Conservation (phyloP, 2,797 vertebrate species). For the Sebastes glaucus region DNA sequence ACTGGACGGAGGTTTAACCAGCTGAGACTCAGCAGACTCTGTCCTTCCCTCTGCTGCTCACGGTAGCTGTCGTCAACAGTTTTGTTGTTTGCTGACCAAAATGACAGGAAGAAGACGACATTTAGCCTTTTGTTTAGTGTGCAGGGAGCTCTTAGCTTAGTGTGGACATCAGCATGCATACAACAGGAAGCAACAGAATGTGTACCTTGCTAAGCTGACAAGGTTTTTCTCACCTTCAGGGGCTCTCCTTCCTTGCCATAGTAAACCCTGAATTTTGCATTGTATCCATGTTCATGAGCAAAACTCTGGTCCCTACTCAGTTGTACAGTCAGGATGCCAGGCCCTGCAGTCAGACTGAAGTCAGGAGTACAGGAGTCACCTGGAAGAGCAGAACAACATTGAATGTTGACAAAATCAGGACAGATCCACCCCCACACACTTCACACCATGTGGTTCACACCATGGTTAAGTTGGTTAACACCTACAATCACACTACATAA, state of each 20-base stretch:
- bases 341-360: neutral
- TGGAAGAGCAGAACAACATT: neutral
- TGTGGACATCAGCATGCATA: neutral
- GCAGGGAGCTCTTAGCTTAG: neutral
- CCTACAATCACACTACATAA: neutral
- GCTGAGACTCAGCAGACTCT: neutral
- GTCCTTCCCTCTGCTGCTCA: too few species aligned
- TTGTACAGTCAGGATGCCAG: slow-evolving; percentile 9
- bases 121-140: neutral
- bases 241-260: slow-evolving; percentile 28
- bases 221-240: slow-evolving; percentile 23
- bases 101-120: neutral
- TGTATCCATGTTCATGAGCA: accelerated
- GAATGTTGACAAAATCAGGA: neutral
- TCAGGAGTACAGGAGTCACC: slow-evolving; percentile 37
- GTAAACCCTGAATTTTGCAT: slow-evolving; percentile 12
- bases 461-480: neutral
- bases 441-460: neutral
- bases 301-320: neutral
- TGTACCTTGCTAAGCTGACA: neutral
- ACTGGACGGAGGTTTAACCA: neutral
- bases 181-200: neutral
- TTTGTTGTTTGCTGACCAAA: neutral
- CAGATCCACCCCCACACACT: too few species aligned
- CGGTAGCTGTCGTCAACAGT: neutral